phyloP scores from a whole-genome alignment of 2,888 invertebrate species.

The Mesoligia furuncula region DNA sequence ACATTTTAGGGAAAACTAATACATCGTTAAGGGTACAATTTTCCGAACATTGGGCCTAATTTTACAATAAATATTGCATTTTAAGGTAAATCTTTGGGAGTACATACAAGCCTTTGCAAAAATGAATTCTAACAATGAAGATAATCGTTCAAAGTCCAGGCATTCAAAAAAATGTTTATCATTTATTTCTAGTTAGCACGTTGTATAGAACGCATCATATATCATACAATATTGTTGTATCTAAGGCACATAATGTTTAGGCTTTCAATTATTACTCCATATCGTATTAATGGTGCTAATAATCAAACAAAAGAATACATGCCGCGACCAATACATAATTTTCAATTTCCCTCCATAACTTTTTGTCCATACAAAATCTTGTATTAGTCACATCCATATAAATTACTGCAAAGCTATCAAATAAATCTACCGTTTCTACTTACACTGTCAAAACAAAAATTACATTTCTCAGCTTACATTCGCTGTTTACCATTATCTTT shows the following conservation, averaged over 20 bases:
- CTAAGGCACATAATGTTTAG: constrained; percentile 91
- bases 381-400: constrained; percentile 73
- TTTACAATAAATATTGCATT: constrained; percentile 56
- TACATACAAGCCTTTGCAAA: constrained; percentile 84
- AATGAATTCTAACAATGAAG: constrained; percentile 84
- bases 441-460: constrained; percentile 79
- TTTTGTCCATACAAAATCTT: constrained; percentile 59
- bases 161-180: constrained; percentile 87
- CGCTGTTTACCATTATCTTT: constrained; percentile 73
- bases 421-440: constrained; percentile 81
- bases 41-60: constrained; percentile 65
- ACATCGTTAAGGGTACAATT: constrained; percentile 47
- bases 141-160: constrained; percentile 81
- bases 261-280: constrained; percentile 90
- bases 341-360: constrained; percentile 32
- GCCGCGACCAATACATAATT: constrained; percentile 76
- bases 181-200: constrained; percentile 90
- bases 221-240: constrained; percentile 91
- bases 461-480: constrained; percentile 73
- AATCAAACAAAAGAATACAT: constrained; percentile 73
- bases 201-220: constrained; percentile 91
- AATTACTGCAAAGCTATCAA: constrained; percentile 85
- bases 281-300: constrained; percentile 89
- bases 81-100: constrained; percentile 72
- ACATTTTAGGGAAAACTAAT: constrained; percentile 44